phyloP scores from a whole-genome alignment of 2,888 invertebrate species.

The Hermaeophaga mercurialis region DNA sequence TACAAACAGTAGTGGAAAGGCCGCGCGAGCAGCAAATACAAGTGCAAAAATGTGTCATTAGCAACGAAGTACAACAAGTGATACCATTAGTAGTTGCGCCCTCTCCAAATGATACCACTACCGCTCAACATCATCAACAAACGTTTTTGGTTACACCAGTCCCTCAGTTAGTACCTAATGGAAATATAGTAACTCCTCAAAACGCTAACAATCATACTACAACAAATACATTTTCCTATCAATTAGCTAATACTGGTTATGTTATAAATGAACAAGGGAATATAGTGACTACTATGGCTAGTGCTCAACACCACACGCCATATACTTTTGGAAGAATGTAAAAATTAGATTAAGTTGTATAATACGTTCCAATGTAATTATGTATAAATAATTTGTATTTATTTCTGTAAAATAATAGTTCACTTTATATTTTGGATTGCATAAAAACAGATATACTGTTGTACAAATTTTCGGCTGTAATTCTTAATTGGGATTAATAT shows the following conservation, averaged over 20 bases:
- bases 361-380: not conserved
- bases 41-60: slow-evolving; percentile 64
- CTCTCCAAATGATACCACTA: slow-evolving; percentile 46
- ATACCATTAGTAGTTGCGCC: slow-evolving; percentile 68
- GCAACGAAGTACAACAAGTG: slow-evolving; percentile 63
- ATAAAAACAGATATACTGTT: too few species aligned
- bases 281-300: slow-evolving; percentile 57
- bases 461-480: too few species aligned
- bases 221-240: slow-evolving; percentile 56
- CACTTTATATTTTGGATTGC: too few species aligned
- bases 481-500: too few species aligned
- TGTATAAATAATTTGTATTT: not conserved
- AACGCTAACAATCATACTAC: slow-evolving; percentile 52
- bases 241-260: slow-evolving; percentile 56
- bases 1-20: slow-evolving; percentile 60
- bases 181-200: slow-evolving; percentile 53
- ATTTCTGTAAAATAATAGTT: not conserved
- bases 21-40: slow-evolving; percentile 58
- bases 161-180: slow-evolving; percentile 65
- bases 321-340: slow-evolving; percentile 58
- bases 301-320: slow-evolving; percentile 55
- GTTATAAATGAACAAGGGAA: slow-evolving; percentile 58
- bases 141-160: slow-evolving; percentile 70
- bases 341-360: slow-evolving; percentile 26
- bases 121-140: slow-evolving; percentile 63